These are phyloP conservation scores for Liparis tanakae DNA, from an alignment of 2,797 vertebrate genomes.

Conservation along the genomic window DNA sequence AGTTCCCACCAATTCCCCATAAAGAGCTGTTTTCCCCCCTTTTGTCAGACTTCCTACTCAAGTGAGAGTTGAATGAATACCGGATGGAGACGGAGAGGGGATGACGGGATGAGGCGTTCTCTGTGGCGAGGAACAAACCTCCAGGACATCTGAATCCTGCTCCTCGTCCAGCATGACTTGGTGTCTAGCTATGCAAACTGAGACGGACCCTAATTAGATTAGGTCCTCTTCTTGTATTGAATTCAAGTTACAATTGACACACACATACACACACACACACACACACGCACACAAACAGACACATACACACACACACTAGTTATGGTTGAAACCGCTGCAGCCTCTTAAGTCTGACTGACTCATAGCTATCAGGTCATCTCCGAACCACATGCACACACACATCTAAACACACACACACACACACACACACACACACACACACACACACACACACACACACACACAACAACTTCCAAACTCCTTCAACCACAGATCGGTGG, in stretches of 20 bases:
- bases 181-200: constrained; percentile 70
- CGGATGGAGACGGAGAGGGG: constrained; percentile 32
- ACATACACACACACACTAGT: constrained; percentile 47
- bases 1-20: constrained; percentile 28
- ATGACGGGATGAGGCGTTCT: constrained; percentile 45
- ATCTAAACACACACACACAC: constrained; percentile 41
- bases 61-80: constrained; percentile 51
- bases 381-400: constrained; percentile 58
- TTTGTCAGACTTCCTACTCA: constrained; percentile 43
- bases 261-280: background rate
- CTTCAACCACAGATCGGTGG: constrained; percentile 65
- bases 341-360: constrained; percentile 68
- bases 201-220: constrained; percentile 59
- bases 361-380: constrained; percentile 69
- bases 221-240: constrained; percentile 47
- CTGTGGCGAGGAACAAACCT: constrained; percentile 47
- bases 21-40: constrained; percentile 10
- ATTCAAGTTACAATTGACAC: constrained; percentile 44
- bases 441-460: constrained; percentile 38
- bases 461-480: constrained; percentile 61
- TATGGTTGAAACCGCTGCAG: constrained; percentile 63
- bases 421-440: constrained; percentile 52
- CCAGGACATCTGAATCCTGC: constrained; percentile 45
- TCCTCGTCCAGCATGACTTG: constrained; percentile 60
- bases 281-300: too few relatives aligned